Evolutionary conservation across 2,797 vertebrate genomes (phyloP).

Genomic region (Prunella strophiata): DNA sequence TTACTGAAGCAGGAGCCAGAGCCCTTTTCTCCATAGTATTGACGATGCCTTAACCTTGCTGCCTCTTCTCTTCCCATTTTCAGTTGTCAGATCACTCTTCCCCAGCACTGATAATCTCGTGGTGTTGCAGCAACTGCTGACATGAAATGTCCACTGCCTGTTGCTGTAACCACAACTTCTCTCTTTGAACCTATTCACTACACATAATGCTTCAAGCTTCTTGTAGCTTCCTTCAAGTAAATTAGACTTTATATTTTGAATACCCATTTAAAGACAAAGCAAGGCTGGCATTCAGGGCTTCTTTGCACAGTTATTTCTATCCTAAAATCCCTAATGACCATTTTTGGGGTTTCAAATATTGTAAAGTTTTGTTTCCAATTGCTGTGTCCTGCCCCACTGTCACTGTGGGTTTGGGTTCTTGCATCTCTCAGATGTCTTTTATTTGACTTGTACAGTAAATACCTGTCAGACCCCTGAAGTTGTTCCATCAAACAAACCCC

Average conservation of each 20-base stretch:
- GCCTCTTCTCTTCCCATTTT: not conserved
- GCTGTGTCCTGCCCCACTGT: not conserved
- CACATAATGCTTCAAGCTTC: not conserved
- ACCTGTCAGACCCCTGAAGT: conserved; percentile 30
- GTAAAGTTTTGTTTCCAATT: not conserved
- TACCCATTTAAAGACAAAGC: not conserved
- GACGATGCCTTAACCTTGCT: not conserved
- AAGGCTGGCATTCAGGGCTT: not conserved
- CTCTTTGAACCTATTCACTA: not conserved
- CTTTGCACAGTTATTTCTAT: not conserved
- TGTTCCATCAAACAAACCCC: not conserved
- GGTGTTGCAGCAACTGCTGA: not conserved
- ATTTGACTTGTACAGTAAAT: conserved; percentile 59
- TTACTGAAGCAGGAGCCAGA: not conserved
- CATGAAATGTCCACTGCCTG: not conserved
- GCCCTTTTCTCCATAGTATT: not conserved
- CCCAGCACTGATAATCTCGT: not conserved
- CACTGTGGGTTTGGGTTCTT: not conserved
- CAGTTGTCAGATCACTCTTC: not conserved
- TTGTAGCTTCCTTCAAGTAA: not conserved
- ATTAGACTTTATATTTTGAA: not conserved
- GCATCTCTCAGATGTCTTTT: conserved; percentile 13
- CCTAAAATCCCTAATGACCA: not conserved
- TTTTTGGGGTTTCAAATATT: not conserved
- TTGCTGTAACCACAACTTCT: not conserved